Percentiles rank a stretch among this genome's conserved stretches.
phyloP scores from a whole-genome alignment of 1,140 invertebrate species.

The Euura saliciscinereae region DNA sequence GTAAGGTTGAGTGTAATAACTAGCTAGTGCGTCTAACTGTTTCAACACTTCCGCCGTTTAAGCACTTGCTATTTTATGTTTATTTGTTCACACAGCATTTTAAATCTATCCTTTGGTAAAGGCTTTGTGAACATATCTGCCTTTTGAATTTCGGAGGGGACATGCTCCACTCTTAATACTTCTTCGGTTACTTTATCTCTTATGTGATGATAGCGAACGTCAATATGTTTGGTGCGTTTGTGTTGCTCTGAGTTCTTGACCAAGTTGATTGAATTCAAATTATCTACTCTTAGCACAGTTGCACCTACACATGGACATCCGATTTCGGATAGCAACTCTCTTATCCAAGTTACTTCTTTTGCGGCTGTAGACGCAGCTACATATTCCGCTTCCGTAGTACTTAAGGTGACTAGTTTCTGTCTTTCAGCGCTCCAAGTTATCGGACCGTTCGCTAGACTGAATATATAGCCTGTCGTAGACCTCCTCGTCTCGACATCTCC shows the following conservation, averaged over 20 bases:
- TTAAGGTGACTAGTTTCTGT: too few species aligned
- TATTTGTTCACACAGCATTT: neutral
- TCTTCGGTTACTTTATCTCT: neutral
- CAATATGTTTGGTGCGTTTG: neutral
- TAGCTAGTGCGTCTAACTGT: neutral
- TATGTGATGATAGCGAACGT: neutral
- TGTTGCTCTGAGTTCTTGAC: neutral
- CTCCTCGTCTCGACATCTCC: constrained; percentile 10
- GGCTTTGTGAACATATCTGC: neutral
- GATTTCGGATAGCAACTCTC: constrained; percentile 23
- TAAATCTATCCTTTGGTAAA: neutral
- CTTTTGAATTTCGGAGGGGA: neutral
- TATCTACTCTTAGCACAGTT: constrained; percentile 11
- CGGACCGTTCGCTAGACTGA: constrained; percentile 21
- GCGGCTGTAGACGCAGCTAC: constrained; percentile 38
- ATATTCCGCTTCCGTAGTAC: constrained; percentile 37
- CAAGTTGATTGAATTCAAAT: neutral
- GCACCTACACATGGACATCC: constrained; percentile 8
- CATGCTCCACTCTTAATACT: neutral
- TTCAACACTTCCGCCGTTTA: neutral
- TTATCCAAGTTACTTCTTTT: constrained; percentile 32
- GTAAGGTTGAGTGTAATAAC: too few species aligned
- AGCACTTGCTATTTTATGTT: neutral
- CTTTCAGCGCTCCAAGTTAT: constrained; percentile 44
- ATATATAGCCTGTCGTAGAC: constrained; percentile 28